Evolutionary conservation across 2,797 vertebrate species (phyloP).

Genomic region (Presbytis comata): DNA sequence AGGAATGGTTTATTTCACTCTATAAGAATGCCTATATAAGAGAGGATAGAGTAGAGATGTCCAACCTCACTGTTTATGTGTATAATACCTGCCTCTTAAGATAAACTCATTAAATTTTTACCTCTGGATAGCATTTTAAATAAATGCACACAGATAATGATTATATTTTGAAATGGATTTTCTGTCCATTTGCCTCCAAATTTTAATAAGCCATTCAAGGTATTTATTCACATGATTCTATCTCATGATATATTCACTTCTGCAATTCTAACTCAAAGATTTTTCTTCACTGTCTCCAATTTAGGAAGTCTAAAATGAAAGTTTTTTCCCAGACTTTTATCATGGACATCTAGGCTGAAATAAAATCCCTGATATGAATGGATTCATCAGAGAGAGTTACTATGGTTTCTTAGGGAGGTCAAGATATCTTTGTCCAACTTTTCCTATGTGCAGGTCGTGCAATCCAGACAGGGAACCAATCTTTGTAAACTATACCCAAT

Average conservation of each 20-base stretch:
- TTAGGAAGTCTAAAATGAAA: background rate
- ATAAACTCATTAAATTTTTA: background rate
- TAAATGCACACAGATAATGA: background rate
- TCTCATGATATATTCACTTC: background rate
- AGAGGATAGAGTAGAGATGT: background rate
- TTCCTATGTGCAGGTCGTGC: background rate
- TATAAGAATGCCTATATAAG: background rate
- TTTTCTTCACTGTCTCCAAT: background rate
- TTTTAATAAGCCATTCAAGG: background rate
- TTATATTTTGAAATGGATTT: background rate
- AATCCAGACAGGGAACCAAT: background rate
- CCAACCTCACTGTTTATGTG: background rate
- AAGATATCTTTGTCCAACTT: background rate
- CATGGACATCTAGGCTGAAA: background rate
- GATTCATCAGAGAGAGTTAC: background rate
- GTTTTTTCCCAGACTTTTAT: background rate
- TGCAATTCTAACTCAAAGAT: background rate
- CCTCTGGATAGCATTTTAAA: background rate
- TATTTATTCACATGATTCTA: background rate
- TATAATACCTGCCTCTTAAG: background rate
- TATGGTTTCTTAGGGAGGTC: background rate
- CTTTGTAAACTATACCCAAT: background rate
- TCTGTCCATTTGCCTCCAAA: background rate
- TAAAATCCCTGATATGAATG: background rate
- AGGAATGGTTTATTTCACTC: background rate